These are phyloP conservation scores for Pogoniulus pusillus DNA, from an alignment of 2,797 vertebrate genomes.

Conservation along the genomic window DNA sequence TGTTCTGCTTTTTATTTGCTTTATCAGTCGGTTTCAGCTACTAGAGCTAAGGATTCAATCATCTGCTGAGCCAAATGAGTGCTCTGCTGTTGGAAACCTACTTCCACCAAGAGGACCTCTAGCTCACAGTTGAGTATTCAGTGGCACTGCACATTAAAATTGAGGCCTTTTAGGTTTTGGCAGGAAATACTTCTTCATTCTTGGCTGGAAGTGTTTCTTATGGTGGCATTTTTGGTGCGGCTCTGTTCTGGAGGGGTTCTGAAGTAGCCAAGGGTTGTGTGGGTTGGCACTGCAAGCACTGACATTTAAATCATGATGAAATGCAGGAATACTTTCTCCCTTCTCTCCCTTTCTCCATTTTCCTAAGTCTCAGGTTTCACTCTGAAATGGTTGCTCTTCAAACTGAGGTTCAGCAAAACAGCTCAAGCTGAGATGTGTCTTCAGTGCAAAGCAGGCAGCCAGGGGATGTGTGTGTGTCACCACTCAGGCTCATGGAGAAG, in stretches of 20 bases:
- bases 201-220: background rate
- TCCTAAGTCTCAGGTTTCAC: background rate
- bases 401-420: background rate
- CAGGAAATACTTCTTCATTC: background rate
- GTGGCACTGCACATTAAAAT: background rate
- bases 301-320: background rate
- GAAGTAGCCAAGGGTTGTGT: background rate
- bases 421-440: background rate
- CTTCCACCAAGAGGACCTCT: background rate
- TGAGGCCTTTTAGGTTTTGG: background rate
- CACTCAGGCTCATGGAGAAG: background rate
- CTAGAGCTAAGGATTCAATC: background rate
- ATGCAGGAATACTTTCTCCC: background rate
- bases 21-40: background rate
- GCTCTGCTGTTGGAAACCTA: slow-evolving; percentile 28
- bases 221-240: background rate
- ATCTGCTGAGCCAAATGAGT: slow-evolving; percentile 41
- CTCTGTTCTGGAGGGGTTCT: background rate
- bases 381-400: background rate
- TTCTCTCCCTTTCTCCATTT: background rate
- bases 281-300: slow-evolving; percentile 31
- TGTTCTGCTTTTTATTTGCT: slow-evolving; percentile 18
- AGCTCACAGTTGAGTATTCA: background rate
- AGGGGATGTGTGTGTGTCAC: background rate
- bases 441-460: background rate